A percentile compares a stretch with the other conserved stretches of the same genome.
Evolutionary conservation across 1,140 invertebrate genomes (phyloP).

Genomic region (Dendroctonus valens): DNA sequence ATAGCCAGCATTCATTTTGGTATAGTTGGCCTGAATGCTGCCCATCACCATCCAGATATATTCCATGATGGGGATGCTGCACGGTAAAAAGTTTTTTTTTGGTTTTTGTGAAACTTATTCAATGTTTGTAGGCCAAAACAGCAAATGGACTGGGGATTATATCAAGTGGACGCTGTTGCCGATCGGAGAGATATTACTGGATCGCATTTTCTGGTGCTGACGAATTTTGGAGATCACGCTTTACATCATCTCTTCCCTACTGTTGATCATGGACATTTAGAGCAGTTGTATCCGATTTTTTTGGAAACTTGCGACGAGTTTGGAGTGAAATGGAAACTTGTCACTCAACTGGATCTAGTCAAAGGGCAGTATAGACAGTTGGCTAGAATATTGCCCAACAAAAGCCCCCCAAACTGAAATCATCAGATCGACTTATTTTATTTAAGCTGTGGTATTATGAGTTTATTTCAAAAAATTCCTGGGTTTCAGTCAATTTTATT

Average conservation of each 20-base stretch:
- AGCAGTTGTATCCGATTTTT: slow-evolving; percentile 64
- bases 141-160: slow-evolving; percentile 71
- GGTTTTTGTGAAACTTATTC: neutral
- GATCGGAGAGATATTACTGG: slow-evolving; percentile 70
- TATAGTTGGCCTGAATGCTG: slow-evolving; percentile 69
- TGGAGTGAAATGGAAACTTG: slow-evolving; percentile 56
- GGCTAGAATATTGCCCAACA: slow-evolving; percentile 54
- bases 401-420: neutral
- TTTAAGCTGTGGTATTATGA: too few species aligned
- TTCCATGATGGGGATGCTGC: slow-evolving; percentile 79
- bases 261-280: slow-evolving; percentile 70
- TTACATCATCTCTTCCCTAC: slow-evolving; percentile 83
- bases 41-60: slow-evolving; percentile 80
- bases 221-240: slow-evolving; percentile 73
- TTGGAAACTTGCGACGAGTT: slow-evolving; percentile 70
- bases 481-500: too few species aligned
- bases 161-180: slow-evolving; percentile 72
- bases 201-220: slow-evolving; percentile 66
- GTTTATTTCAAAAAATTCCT: too few species aligned
- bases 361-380: slow-evolving; percentile 70
- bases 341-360: slow-evolving; percentile 60
- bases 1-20: slow-evolving; percentile 63
- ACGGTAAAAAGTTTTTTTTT: slow-evolving; percentile 49
- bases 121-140: slow-evolving; percentile 33
- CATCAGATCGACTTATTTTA: too few species aligned